phyloP scores from a whole-genome alignment of 2,888 invertebrate species.

The Leucophenga maculata region DNA sequence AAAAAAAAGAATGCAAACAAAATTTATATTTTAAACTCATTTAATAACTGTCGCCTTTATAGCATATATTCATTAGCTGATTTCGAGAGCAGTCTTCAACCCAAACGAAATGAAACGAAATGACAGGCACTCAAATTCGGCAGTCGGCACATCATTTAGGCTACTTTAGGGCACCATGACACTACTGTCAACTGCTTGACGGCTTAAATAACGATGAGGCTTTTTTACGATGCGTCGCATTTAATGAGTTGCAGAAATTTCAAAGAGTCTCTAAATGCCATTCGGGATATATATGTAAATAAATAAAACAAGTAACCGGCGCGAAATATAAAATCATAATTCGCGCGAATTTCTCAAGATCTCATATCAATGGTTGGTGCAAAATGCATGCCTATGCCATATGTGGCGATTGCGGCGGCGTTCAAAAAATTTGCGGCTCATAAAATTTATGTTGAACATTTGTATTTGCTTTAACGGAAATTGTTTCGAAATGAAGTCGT shows the following conservation, averaged over 20 bases:
- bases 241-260: slow-evolving; percentile 21
- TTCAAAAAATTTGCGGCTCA: slow-evolving; percentile 22
- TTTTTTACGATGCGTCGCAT: background rate
- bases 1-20: too few species aligned
- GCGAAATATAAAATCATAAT: background rate
- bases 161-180: slow-evolving; percentile 9
- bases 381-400: background rate
- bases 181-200: background rate
- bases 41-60: background rate
- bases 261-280: background rate
- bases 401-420: slow-evolving; percentile 46
- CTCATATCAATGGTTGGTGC: too few species aligned
- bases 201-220: background rate
- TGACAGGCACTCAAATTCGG: slow-evolving; percentile 9
- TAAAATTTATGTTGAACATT: slow-evolving; percentile 24
- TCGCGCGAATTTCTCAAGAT: too few species aligned
- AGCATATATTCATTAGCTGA: slow-evolving; percentile 3
- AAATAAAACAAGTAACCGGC: background rate
- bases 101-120: background rate
- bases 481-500: slow-evolving; percentile 26
- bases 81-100: background rate
- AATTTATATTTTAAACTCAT: background rate
- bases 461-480: slow-evolving; percentile 43
- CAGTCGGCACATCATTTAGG: background rate
- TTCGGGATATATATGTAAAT: background rate